Conservation (phyloP, 2,888 invertebrate species). For the Nudaria mundana region DNA sequence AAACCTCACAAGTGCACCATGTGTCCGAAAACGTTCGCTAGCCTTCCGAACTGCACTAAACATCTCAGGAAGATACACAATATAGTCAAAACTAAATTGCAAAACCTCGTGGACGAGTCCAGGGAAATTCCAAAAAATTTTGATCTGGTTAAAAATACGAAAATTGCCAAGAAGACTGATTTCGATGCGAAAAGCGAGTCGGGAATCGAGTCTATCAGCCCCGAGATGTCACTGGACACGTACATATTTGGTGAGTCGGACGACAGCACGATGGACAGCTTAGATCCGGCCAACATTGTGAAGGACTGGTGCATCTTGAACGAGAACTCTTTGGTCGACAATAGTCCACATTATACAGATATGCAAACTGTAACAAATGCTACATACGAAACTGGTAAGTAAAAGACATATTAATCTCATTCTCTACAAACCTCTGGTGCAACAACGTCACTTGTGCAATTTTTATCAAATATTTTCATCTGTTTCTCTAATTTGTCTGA, state of each 20-base stretch:
- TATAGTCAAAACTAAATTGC: conserved; percentile 32
- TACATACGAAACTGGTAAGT: conserved; percentile 46
- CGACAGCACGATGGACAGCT: conserved; percentile 47
- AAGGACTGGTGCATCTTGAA: conserved; percentile 42
- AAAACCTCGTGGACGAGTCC: conserved; percentile 8
- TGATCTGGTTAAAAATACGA: conserved; percentile 4
- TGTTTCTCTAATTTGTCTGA: too few species aligned
- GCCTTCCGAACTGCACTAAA: conserved; percentile 81
- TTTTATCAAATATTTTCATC: too few species aligned
- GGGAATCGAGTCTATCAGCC: conserved; percentile 34
- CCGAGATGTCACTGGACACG: conserved; percentile 33
- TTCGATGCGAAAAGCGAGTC: conserved; percentile 24
- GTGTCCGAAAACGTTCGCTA: conserved; percentile 79
- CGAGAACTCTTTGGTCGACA: conserved; percentile 17
- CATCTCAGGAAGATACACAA: conserved; percentile 69
- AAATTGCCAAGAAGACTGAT: conserved; percentile 16
- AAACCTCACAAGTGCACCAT: conserved; percentile 78
- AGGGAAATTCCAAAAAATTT: conserved; percentile 8
- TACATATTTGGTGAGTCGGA: conserved; percentile 31
- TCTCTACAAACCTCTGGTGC: neutral
- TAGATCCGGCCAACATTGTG: conserved; percentile 41
- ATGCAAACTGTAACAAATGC: conserved; percentile 36
- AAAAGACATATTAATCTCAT: neutral
- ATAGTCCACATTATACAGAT: conserved; percentile 32
- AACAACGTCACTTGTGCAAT: too few species aligned